Conservation (phyloP, 2,888 invertebrate species). For the Sialis lutaria region DNA sequence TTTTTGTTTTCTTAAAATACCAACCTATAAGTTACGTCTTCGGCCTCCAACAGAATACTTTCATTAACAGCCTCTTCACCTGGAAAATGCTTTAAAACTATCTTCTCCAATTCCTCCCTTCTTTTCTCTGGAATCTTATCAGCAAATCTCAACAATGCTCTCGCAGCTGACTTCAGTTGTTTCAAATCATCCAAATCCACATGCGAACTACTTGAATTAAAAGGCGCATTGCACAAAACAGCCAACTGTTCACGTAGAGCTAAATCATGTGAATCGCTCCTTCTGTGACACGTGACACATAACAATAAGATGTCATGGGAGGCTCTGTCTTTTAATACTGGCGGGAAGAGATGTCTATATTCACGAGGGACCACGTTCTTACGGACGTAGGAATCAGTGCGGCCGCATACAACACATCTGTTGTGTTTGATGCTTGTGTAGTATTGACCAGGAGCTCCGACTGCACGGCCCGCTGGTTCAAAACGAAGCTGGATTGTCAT, state of each 20-base stretch:
- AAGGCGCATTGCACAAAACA: slow-evolving; percentile 41
- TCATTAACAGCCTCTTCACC: slow-evolving; percentile 25
- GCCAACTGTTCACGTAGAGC: slow-evolving; percentile 39
- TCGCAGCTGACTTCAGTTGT: slow-evolving; percentile 38
- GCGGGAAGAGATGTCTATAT: slow-evolving; percentile 59
- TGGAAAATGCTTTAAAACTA: slow-evolving; percentile 33
- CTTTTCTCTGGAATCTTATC: slow-evolving; percentile 33
- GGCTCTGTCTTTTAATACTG: slow-evolving; percentile 60
- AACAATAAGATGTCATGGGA: slow-evolving; percentile 66
- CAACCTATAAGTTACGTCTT: slow-evolving; percentile 29
- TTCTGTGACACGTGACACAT: slow-evolving; percentile 53
- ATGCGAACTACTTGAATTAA: slow-evolving; percentile 19
- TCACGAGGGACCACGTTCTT: slow-evolving; percentile 74
- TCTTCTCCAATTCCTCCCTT: slow-evolving; percentile 26
- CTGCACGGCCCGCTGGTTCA: slow-evolving; percentile 58
- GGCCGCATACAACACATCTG: slow-evolving; percentile 65
- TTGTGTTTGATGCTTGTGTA: slow-evolving; percentile 56
- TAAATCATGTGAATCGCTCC: slow-evolving; percentile 46
- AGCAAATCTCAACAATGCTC: slow-evolving; percentile 29
- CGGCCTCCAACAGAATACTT: slow-evolving; percentile 32
- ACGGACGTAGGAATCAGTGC: slow-evolving; percentile 43
- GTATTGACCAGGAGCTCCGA: slow-evolving; percentile 51
- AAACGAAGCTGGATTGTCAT: slow-evolving; percentile 54
- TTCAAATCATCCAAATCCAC: slow-evolving; percentile 15
- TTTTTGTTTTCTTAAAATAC: slow-evolving; percentile 11